phyloP scores from a whole-genome alignment of 2,113 vertebrate species.

The Sitta europaea region DNA sequence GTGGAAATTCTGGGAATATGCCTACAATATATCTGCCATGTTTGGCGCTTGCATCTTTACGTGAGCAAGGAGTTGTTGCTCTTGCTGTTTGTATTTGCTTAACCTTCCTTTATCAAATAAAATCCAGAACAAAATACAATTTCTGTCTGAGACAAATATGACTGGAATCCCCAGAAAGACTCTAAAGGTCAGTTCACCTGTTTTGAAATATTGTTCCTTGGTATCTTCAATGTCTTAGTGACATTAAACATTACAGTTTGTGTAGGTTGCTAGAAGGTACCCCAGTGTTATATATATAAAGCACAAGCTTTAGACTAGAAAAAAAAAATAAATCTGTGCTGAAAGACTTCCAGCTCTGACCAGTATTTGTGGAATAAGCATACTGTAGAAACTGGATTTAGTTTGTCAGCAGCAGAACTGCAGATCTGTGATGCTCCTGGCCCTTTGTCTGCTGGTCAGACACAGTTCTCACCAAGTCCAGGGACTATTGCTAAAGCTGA shows the following conservation, averaged over 20 bases:
- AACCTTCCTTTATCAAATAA: constrained; percentile 44
- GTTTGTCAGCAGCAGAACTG: background rate
- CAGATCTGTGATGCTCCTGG: background rate
- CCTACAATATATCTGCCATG: accelerated
- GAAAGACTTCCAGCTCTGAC: background rate
- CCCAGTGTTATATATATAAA: background rate
- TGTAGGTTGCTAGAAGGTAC: background rate
- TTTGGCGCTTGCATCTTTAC: background rate
- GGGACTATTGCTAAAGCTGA: background rate
- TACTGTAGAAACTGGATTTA: background rate
- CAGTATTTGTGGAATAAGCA: background rate
- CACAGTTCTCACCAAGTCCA: background rate
- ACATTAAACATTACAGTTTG: constrained; percentile 10
- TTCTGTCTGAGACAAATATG: constrained; percentile 17
- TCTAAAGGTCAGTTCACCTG: constrained; percentile 28
- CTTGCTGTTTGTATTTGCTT: constrained; percentile 31
- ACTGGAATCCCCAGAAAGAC: constrained; percentile 23
- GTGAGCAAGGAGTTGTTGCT: background rate
- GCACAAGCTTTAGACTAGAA: background rate
- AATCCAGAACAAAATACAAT: constrained; percentile 19
- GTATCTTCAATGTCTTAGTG: background rate
- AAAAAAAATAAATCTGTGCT: background rate
- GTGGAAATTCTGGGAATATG: background rate
- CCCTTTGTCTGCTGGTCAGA: background rate
- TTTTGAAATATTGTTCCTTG: constrained; percentile 16